Evolutionary conservation across 2,888 invertebrate species (phyloP), one percentile per base, ranked within the genome.

Genomic region (Nephrotoma guestfalica): DNA sequence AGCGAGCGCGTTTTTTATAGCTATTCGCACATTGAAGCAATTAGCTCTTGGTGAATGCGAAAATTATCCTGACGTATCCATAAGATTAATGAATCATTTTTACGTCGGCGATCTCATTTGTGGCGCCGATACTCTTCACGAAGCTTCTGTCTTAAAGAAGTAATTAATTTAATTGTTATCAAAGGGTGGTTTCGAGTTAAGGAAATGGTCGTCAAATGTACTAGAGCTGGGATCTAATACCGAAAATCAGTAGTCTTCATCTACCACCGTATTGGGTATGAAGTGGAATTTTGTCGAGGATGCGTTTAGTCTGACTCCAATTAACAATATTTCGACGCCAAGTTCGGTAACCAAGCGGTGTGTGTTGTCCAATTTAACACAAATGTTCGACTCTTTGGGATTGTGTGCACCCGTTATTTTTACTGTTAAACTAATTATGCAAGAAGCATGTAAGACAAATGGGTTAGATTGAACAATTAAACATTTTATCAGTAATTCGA

Each of bases 41-140:
- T 86, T 88, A 9, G 88, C 88, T 4, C 13, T 51, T 0, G 87
- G 87, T 30, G 87, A 88, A 86, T 30, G n/a, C n/a, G 57, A 42
- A 0, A 87, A 86, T 40, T 88, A 83, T 83, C 88, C 88, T 3
- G 11, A 87, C 42, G 88, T 88, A n/a, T 86, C 87, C 11, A 51
- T 87, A 51, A 41, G 45, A 0, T 2, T 88, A 9, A 4, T 85
- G 5, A 86, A 86, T 0, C 86, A 87, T 51, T 88, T 88, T 71
- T 88, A 87, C 40, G 86, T 88, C 0, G 88, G 88, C 57, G 88
- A 88, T 47, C 41, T 87, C 4, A 85, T 87, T 41, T 86, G 87
- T 18, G 86, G 87, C n/a, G 57, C 42, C 5, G 85, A 87, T n/a
- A n/a, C n/a, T n/a, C n/a, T n/a, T n/a, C n/a, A n/a, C 9, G 18